Evolutionary conservation across 2,113 vertebrate species (phyloP).

Genomic region (Phylloscopus trochiloides): DNA sequence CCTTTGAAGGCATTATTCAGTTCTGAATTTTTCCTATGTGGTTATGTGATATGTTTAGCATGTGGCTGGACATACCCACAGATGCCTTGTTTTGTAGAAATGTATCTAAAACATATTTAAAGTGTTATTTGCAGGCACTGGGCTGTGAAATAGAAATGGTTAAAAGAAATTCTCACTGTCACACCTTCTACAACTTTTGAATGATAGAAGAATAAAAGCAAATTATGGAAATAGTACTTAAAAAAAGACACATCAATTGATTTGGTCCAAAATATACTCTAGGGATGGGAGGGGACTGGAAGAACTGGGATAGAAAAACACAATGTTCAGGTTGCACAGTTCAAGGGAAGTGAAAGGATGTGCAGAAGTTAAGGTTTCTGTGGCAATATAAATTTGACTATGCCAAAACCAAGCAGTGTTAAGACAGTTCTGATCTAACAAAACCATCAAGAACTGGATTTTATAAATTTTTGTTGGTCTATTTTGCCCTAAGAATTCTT

Average conservation of each 20-base stretch:
- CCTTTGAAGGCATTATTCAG: slow-evolving; percentile 62
- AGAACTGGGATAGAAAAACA: slow-evolving; percentile 44
- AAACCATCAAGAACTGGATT: background rate
- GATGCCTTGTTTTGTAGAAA: background rate
- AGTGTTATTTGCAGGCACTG: background rate
- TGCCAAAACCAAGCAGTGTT: background rate
- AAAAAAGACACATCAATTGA: background rate
- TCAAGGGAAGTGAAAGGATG: slow-evolving; percentile 15
- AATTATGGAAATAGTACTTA: slow-evolving; percentile 2
- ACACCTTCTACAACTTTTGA: background rate
- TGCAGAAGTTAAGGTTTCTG: background rate
- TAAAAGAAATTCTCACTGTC: background rate
- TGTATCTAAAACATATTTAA: background rate
- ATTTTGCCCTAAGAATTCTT: background rate
- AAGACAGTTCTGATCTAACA: background rate
- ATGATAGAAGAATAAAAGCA: slow-evolving; percentile 3
- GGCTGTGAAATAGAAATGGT: background rate
- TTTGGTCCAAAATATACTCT: slow-evolving; percentile 34
- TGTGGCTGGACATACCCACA: background rate
- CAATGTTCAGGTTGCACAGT: slow-evolving; percentile 48
- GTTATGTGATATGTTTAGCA: background rate
- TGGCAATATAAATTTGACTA: background rate
- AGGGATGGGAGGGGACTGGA: slow-evolving; percentile 49
- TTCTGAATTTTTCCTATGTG: slow-evolving; percentile 15
- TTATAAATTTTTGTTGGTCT: background rate